Evolutionary conservation across 23 tunicate genomes (phyloP).

Genomic region (Ascidia mentula): DNA sequence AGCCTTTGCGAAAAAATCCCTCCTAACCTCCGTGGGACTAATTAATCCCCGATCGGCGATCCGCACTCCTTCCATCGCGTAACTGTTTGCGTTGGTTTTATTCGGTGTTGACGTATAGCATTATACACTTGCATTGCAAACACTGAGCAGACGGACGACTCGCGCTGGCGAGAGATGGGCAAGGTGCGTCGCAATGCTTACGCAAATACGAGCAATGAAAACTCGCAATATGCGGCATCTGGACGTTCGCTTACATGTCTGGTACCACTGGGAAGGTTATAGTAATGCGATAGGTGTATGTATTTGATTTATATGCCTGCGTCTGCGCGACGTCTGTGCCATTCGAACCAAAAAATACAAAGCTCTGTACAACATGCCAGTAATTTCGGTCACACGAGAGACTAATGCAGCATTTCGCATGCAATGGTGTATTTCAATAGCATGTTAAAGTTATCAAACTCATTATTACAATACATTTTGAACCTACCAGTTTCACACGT

Average conservation of each 20-base stretch:
- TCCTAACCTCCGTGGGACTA: neutral
- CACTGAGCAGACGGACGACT: neutral
- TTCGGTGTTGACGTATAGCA: neutral
- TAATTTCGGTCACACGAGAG: too few relatives aligned
- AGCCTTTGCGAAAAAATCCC: neutral
- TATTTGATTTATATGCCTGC: too few relatives aligned
- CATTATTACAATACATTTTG: too few relatives aligned
- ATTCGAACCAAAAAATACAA: too few relatives aligned
- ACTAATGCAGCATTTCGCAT: too few relatives aligned
- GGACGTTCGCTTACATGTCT: neutral
- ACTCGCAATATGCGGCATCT: neutral
- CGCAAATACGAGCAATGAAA: neutral
- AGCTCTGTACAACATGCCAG: too few relatives aligned
- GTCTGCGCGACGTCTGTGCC: too few relatives aligned
- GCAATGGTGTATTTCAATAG: too few relatives aligned
- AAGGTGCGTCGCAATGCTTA: neutral
- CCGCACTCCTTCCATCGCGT: neutral
- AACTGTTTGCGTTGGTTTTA: neutral
- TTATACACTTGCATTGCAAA: neutral
- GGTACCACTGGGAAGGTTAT: too few relatives aligned
- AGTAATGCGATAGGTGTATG: too few relatives aligned
- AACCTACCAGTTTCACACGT: too few relatives aligned
- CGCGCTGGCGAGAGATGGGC: neutral
- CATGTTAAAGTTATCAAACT: too few relatives aligned
- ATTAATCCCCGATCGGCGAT: constrained; percentile 2